Conservation (phyloP, 2,797 vertebrate genomes). For the Molothrus aeneus region DNA sequence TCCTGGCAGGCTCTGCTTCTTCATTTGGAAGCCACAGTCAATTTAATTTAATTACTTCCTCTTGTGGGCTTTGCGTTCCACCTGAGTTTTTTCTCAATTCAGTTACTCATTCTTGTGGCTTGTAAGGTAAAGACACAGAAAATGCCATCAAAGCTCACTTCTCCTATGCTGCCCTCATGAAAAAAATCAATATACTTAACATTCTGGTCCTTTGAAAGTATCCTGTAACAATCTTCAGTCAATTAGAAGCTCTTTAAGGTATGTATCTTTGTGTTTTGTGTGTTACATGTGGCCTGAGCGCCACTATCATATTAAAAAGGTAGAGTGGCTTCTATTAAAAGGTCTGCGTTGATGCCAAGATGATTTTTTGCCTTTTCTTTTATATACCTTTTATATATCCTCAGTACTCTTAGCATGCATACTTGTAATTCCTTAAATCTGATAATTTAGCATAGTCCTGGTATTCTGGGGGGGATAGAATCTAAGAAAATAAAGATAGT, state of each 20-base stretch:
- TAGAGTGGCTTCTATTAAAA: background rate
- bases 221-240: background rate
- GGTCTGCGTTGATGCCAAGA: fast-evolving
- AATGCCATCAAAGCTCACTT: background rate
- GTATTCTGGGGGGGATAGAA: background rate
- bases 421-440: background rate
- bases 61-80: constrained; percentile 30
- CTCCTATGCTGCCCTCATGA: background rate
- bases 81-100: background rate
- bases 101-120: constrained; percentile 45
- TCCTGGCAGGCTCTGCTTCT: background rate
- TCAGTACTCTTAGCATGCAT: background rate
- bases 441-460: background rate
- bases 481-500: no score
- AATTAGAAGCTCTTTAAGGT: background rate
- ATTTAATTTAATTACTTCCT: constrained; percentile 52
- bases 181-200: background rate
- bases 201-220: background rate
- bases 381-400: background rate
- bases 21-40: background rate
- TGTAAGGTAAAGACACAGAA: background rate
- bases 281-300: background rate
- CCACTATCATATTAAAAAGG: background rate
- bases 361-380: background rate
- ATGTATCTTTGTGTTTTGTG: background rate